Base-by-base conservation (phyloP, 2,113 vertebrate species). In the Malurus melanocephalus region DNA sequence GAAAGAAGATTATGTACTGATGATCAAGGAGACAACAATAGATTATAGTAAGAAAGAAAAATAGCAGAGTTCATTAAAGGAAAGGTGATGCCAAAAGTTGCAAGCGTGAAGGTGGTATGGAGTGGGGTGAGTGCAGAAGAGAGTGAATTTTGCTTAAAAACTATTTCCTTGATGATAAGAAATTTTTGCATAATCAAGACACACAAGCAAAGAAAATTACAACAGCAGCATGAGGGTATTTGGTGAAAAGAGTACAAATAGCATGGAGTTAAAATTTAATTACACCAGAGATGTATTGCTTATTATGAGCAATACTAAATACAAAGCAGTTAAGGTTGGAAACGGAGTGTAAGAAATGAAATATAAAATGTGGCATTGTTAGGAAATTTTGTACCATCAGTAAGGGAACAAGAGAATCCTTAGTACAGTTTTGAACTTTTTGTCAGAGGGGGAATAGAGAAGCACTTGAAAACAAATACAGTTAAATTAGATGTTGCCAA, bases 141-240 rank as follows among this genome's bases (percentile, higher is more conserved):
- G 45, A 6, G 27, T 59, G 23, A 74, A 62, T 60, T 82, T 43
- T 23, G 32, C 49, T 89, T 80, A 32, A 67, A 82, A 86, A 88
- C 26, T 24, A 78, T 45, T 61, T 33, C 22, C 33, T 67, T 89
- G 57, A 83, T 80, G 20, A 5, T 77, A 23, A 87, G 27, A 80
- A 89, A 83, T 71, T 87, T 35, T 62, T 89, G 30, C 6, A 8
- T 91, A 74, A 83, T 85, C 56, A 72, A 72, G 68, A 33, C 42
- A 48, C 32, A n/a, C 83, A 93, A 90, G 71, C 71, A 91, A 80
- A 89, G 45, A 66, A 76, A 85, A 61, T 85, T 45, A 56, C 43
- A 52, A 30, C 61, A 69, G 32, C 57, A 51, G 48, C 35, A 35
- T 49, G 53, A 86, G 60, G 43, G 7, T 89, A 48, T 91, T 92